These are phyloP conservation scores for Pyrrhosoma nymphula DNA, from an alignment of 2,888 invertebrate species.

Conservation along the genomic window DNA sequence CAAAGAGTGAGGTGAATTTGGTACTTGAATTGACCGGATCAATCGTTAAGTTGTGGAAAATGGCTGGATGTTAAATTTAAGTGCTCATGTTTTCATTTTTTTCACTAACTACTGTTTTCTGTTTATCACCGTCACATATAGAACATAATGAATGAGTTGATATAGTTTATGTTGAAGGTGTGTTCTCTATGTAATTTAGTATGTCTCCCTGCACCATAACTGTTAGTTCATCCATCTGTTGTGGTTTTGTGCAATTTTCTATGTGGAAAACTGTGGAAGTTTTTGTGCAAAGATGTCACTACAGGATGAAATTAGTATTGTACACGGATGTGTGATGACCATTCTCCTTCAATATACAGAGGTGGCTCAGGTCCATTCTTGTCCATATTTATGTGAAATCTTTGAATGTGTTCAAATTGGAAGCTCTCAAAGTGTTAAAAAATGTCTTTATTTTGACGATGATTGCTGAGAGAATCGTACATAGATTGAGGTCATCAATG, in stretches of 20 bases:
- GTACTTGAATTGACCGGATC: neutral
- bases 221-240: neutral
- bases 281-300: neutral
- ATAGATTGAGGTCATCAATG: neutral
- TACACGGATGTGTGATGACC: neutral
- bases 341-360: neutral
- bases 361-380: neutral
- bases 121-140: neutral
- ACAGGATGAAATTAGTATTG: neutral
- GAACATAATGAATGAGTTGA: neutral
- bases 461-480: neutral
- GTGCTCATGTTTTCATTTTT: neutral
- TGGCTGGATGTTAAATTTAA: neutral
- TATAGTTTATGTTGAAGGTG: constrained; percentile 13
- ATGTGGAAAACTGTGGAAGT: neutral
- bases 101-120: neutral
- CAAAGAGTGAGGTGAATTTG: neutral
- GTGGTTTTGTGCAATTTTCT: constrained; percentile 7
- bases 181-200: neutral
- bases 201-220: neutral
- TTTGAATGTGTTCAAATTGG: neutral
- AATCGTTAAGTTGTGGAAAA: neutral
- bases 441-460: neutral
- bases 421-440: neutral
- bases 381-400: neutral